phyloP scores from a whole-genome alignment of 2,113 vertebrate genomes.

The Ahaetulla prasina region DNA sequence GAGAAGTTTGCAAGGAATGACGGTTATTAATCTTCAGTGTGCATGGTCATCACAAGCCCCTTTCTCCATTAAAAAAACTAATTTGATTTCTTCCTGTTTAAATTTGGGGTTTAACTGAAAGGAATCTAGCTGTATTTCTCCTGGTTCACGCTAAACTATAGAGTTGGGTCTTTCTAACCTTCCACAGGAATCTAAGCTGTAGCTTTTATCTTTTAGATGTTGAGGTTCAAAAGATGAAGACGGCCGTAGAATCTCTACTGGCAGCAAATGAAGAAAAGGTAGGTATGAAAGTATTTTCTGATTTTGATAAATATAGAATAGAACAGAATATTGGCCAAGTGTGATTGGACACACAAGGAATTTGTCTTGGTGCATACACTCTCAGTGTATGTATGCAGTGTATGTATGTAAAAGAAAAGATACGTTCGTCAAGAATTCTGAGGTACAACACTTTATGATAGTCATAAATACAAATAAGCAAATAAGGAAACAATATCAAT shows the following conservation, averaged over 20 bases:
- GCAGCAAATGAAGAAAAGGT: constrained; percentile 89
- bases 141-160: constrained; percentile 5
- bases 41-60: background rate
- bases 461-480: too few relatives aligned
- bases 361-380: too few relatives aligned
- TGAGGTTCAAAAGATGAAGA: constrained; percentile 97
- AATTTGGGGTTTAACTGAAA: background rate
- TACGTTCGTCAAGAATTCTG: too few relatives aligned
- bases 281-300: background rate
- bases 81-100: background rate
- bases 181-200: constrained; percentile 21
- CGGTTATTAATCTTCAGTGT: background rate
- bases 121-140: constrained; percentile 4
- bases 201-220: constrained; percentile 78
- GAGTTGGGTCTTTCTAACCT: constrained; percentile 10
- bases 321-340: too few relatives aligned
- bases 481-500: too few relatives aligned
- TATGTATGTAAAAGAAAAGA: too few relatives aligned
- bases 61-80: background rate
- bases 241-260: constrained; percentile 91
- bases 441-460: too few relatives aligned
- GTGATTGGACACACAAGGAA: too few relatives aligned
- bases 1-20: background rate
- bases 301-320: background rate
- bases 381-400: too few relatives aligned